Base-by-base conservation (phyloP, 2,113 vertebrate species). In the Pavo muticus region DNA sequence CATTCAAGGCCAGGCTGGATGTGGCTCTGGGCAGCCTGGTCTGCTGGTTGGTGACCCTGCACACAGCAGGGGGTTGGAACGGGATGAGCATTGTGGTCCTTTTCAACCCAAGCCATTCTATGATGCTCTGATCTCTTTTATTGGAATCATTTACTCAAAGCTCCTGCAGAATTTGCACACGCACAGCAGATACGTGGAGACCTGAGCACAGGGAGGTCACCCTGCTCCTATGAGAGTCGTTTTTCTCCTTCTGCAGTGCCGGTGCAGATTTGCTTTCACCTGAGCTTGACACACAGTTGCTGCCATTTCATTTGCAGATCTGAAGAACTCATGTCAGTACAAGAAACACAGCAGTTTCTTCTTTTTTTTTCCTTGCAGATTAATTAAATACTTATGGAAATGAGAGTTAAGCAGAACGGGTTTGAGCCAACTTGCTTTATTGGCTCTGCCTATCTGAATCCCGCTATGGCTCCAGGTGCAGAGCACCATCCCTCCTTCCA, bases 361-460 rank as follows among this genome's bases (percentile, higher is more conserved):
- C 13, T 54, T 54, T 23, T 23, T 32, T 73, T 75, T 83, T 39
- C 85, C 91, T 90, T 77, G 23, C 24, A 78, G 72, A 90, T 91
- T 95, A 95, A 95, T 91, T 95, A 96, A 95, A 95, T 94, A 90
- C 85, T 88, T 95, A 95, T 70, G 85, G 76, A 91, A 97, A 96
- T 86, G 61, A 96, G 85, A 84, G 9, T 69, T 93, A 79, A 95
- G 88, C 65, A 89, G 54, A 77, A 82, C 59, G 14, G 19, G 48
- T 89, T 70, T 87, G 81, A 96, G 86, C 65, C 65, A 91, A 47
- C 73, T 84, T 77, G 56, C 60, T 42, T 94, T 90, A 88, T 54
- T 95, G 85, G 74, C 89, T 85, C 32, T 80, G 68, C 85, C 29
- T 90, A 73, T 11, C 82, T 48, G 73, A 86, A 90, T 60, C 69